Percentiles rank a stretch among this genome's conserved stretches.
phyloP scores from a whole-genome alignment of 2,888 invertebrate genomes.

The Microplitis manilae region DNA sequence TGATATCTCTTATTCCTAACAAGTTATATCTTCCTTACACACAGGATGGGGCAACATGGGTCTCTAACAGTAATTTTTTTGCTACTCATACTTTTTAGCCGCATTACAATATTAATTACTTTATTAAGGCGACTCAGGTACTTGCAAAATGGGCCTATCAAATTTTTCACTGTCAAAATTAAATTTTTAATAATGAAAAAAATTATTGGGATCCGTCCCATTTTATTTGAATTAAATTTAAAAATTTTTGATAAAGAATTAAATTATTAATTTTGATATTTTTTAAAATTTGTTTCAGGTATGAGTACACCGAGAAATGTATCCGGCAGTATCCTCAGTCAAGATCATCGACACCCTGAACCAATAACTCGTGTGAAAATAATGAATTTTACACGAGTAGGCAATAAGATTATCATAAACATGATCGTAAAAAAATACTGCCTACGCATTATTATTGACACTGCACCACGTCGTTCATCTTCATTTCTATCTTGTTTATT shows the following conservation, averaged over 20 bases:
- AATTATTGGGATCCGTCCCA: too few species aligned
- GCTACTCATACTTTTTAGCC: too few species aligned
- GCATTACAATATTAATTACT: too few species aligned
- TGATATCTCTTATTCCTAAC: slow-evolving; percentile 22
- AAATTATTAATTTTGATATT: neutral
- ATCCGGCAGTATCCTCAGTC: slow-evolving; percentile 35
- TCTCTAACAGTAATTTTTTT: neutral
- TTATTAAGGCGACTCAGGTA: too few species aligned
- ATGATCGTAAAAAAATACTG: slow-evolving; percentile 24
- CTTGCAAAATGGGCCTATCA: too few species aligned
- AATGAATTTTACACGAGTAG: too few species aligned
- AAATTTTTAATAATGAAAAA: too few species aligned
- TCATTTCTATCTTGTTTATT: slow-evolving; percentile 2
- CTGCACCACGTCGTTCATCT: neutral
- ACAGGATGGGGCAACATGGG: neutral
- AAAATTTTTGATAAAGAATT: neutral
- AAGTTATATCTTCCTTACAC: slow-evolving; percentile 37
- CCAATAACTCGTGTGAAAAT: neutral
- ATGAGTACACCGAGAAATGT: slow-evolving; percentile 54
- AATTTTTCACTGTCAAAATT: too few species aligned
- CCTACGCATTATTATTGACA: slow-evolving; percentile 19
- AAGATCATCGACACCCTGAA: slow-evolving; percentile 35
- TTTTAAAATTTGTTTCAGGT: slow-evolving; percentile 58
- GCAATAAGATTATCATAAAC: neutral
- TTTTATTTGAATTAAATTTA: too few species aligned